Base-by-base conservation (phyloP, 2,797 vertebrate species). In the Cryptoprocta ferox region DNA sequence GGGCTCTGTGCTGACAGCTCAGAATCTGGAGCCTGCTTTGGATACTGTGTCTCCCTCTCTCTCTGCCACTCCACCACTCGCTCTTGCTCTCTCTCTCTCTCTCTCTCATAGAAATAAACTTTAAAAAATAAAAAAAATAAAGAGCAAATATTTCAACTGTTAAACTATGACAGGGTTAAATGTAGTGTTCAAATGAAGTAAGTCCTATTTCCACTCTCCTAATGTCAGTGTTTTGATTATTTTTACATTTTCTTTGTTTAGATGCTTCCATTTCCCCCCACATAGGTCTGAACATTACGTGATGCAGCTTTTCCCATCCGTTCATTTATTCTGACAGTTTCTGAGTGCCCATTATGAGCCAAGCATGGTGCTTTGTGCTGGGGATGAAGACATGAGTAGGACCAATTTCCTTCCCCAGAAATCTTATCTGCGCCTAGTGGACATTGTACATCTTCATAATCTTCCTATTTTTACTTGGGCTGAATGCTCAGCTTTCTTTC, bases 281-380 rank as follows among this genome's bases (percentile, higher is more conserved):
- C 56, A 0, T 10, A 11, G 39, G 37, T 91, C 89, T 93, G 15
- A 80, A 75, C 73, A 28, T 37, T 45, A 59, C 1, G 28, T 5
- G 6, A 24, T 9, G 53, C 7, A 0, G 1, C 68, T 79, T 70
- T 73, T 48, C 37, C 48, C 42, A 11, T 42, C 65, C 12, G 2
- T 56, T 71, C 92, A 30, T 76, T 91, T 80, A 61, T 78, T 61
- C n/a, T 12, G 63, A 61, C 75, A 32, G 86, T 59, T 61, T 88
- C 79, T 53, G 79, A 89, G 92, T 32, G 83, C 75, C 35, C 10
- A 0, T 56, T 56, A 21, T 3, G 37, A 71, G 50, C 86, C 2
- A 0, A 48, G 83, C 28, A 1, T n/a, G 4, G n/a, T 2, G 21
- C 59, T 59, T 24, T 14, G 12, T 86, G 78, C 56, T 79, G 79